A percentile compares a stretch with the other conserved stretches of the same genome.
Evolutionary conservation across 2,113 vertebrate genomes (phyloP).

Genomic region (Odontesthes bonariensis): DNA sequence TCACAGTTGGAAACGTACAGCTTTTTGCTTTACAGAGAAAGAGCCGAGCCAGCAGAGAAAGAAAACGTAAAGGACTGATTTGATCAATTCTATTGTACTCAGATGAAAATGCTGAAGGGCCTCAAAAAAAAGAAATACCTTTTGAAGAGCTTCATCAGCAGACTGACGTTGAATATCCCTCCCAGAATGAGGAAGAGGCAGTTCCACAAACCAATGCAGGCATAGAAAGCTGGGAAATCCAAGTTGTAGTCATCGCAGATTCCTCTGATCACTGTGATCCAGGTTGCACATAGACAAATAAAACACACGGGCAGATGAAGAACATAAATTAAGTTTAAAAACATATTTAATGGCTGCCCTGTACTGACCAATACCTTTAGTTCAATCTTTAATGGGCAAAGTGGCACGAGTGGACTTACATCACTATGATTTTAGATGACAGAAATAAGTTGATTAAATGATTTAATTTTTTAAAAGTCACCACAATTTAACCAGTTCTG

Average conservation of each 20-base stretch:
- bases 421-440: neutral
- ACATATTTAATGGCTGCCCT: neutral
- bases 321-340: neutral
- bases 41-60: neutral
- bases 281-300: neutral
- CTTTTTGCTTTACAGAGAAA: neutral
- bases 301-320: neutral
- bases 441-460: neutral
- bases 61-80: neutral
- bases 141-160: conserved; percentile 97
- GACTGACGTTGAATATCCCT: conserved; percentile 94
- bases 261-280: conserved; percentile 89
- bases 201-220: conserved; percentile 98
- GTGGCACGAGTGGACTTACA: too few species aligned
- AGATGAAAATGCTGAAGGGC: conserved; percentile 15
- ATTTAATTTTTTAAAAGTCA: neutral
- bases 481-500: neutral
- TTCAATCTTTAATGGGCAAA: too few species aligned
- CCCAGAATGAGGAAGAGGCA: conserved; percentile 95
- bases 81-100: neutral
- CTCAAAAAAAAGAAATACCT: conserved; percentile 80
- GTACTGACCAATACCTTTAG: too few species aligned
- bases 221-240: conserved; percentile 96
- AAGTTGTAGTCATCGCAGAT: conserved; percentile 96
- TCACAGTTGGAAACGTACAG: neutral